Evolutionary conservation across 2,113 vertebrate species (phyloP).

Genomic region (Scartelaos histophorus): DNA sequence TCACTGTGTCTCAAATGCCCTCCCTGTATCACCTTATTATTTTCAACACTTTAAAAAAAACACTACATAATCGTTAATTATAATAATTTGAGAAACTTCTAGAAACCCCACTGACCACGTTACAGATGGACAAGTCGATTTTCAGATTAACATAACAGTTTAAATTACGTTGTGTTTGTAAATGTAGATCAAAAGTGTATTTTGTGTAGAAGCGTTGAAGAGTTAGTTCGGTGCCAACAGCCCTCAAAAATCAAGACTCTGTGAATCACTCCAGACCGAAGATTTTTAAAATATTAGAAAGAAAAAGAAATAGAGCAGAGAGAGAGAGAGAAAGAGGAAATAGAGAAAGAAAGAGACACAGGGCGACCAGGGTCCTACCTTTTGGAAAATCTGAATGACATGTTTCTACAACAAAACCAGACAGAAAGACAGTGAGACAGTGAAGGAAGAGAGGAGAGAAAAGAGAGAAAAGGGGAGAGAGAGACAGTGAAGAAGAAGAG

Average conservation of each 20-base stretch:
- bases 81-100: no score
- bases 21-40: no score
- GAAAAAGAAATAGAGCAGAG: neutral
- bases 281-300: slow-evolving; percentile 44
- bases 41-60: no score
- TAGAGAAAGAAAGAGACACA: slow-evolving; percentile 68
- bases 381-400: slow-evolving; percentile 99
- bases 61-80: no score
- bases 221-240: slow-evolving; percentile 83
- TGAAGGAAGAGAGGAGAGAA: slow-evolving; percentile 25
- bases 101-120: no score
- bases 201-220: slow-evolving; percentile 36
- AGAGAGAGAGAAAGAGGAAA: neutral
- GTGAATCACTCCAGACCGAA: slow-evolving; percentile 35
- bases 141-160: no score
- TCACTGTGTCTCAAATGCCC: no score
- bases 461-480: slow-evolving; percentile 1
- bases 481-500: slow-evolving; percentile 2
- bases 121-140: no score
- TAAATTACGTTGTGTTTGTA: slow-evolving; percentile 27
- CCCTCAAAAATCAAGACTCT: slow-evolving; percentile 71
- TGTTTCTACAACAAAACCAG: slow-evolving; percentile 99
- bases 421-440: slow-evolving; percentile 81
- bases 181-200: slow-evolving; percentile 30
- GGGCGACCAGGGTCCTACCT: slow-evolving; percentile 91